phyloP scores from a whole-genome alignment of 2,797 vertebrate genomes.

The Avahi laniger region DNA sequence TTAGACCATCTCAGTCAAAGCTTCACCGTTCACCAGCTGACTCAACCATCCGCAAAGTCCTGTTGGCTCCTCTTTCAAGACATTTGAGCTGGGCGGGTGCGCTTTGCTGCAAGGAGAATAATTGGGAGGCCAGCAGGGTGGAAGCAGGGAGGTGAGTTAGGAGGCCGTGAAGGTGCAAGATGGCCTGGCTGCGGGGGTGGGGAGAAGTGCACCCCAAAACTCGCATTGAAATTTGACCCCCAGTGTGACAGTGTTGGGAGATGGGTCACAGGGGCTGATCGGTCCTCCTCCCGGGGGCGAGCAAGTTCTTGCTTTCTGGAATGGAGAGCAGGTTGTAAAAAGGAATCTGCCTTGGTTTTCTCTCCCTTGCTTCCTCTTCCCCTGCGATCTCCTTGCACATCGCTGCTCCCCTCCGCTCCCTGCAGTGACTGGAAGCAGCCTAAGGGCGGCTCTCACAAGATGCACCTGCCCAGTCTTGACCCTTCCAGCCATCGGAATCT shows the following conservation, averaged over 20 bases:
- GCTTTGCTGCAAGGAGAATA: not conserved
- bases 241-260: not conserved
- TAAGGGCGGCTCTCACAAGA: no score
- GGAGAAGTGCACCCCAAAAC: not conserved
- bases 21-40: no score
- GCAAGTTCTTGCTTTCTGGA: not conserved
- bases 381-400: not conserved
- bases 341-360: not conserved
- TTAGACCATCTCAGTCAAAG: not conserved
- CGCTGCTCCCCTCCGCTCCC: not conserved
- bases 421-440: no score
- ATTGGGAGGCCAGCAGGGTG: not conserved
- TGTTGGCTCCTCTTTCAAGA: not conserved
- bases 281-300: not conserved
- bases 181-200: not conserved
- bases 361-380: not conserved
- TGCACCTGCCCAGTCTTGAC: not conserved
- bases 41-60: not conserved
- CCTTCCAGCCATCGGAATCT: not conserved
- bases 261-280: not conserved
- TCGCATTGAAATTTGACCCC: not conserved
- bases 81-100: accelerated
- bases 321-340: not conserved
- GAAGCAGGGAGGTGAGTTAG: not conserved
- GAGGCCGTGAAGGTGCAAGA: not conserved